Percentiles rank a stretch among this genome's conserved stretches.
phyloP scores from a whole-genome alignment of 2,113 vertebrate genomes.

The Solenodon paradoxus region DNA sequence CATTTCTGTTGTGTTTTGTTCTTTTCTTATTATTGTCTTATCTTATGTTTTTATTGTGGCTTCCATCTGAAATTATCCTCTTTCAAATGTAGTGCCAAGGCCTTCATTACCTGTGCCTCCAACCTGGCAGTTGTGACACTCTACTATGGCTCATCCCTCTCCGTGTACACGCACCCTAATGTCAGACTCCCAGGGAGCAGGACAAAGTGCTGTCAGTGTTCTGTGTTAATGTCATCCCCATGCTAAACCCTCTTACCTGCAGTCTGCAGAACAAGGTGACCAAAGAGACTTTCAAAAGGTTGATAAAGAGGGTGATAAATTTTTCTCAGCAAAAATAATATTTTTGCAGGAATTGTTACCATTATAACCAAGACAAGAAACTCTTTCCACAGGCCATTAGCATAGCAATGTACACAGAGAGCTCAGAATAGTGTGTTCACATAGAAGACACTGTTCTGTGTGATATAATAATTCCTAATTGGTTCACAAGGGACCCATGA shows the following conservation, averaged over 20 bases:
- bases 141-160: slow-evolving; percentile 32
- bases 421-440: neutral
- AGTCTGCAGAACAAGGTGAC: neutral
- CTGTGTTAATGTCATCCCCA: neutral
- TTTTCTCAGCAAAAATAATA: neutral
- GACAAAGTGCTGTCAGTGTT: neutral
- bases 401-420: too few relatives aligned
- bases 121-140: slow-evolving; percentile 34
- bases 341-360: neutral
- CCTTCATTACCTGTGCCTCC: slow-evolving; percentile 47
- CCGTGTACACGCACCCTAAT: neutral
- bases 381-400: too few relatives aligned
- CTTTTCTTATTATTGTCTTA: neutral
- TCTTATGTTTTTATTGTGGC: neutral
- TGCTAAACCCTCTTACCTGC: slow-evolving; percentile 24
- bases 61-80: slow-evolving; percentile 37
- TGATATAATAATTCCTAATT: neutral
- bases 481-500: neutral
- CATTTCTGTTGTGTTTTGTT: neutral
- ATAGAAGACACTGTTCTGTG: neutral
- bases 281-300: neutral
- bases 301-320: neutral
- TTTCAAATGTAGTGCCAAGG: neutral
- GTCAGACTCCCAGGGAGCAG: neutral
- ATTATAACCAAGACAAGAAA: neutral